Evolutionary conservation across 2,888 invertebrate species (phyloP).

Genomic region (Gandaritis pyraliata): DNA sequence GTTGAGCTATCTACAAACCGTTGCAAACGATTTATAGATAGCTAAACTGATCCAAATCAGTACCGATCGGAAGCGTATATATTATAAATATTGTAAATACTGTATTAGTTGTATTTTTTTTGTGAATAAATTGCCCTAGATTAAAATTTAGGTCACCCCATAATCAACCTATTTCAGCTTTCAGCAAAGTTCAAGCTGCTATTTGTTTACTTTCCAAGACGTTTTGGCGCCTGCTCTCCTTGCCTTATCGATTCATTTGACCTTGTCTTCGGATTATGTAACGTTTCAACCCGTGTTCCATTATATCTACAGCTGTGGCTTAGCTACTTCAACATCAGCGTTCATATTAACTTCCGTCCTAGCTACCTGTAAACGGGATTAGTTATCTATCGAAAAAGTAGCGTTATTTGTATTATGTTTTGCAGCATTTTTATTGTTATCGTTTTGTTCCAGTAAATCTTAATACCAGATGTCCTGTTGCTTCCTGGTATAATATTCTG

Average conservation of each 20-base stretch:
- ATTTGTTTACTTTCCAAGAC: constrained; percentile 55
- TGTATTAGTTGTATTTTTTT: no score
- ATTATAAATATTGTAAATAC: no score
- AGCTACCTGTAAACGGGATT: constrained; percentile 17
- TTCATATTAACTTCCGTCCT: constrained; percentile 23
- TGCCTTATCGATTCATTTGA: constrained; percentile 67
- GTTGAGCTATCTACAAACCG: no score
- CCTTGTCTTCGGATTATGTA: constrained; percentile 67
- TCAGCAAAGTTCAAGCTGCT: constrained; percentile 24
- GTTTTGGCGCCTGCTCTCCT: constrained; percentile 57
- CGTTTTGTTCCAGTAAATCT: constrained; percentile 17
- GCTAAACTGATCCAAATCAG: no score
- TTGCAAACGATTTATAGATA: no score
- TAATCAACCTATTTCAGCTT: constrained; percentile 13
- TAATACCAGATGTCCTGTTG: constrained; percentile 11
- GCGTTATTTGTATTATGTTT: constrained; percentile 10
- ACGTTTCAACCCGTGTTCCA: constrained; percentile 43
- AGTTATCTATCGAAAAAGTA: constrained; percentile 26
- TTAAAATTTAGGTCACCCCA: constrained; percentile 23
- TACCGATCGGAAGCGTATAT: no score
- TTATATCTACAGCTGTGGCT: constrained; percentile 47
- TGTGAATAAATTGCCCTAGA: no score
- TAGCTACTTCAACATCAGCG: constrained; percentile 40
- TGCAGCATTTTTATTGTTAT: constrained; percentile 14
- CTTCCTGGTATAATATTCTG: background rate